phyloP scores from a whole-genome alignment of 2,113 vertebrate species.

The Seriola quinqueradiata region DNA sequence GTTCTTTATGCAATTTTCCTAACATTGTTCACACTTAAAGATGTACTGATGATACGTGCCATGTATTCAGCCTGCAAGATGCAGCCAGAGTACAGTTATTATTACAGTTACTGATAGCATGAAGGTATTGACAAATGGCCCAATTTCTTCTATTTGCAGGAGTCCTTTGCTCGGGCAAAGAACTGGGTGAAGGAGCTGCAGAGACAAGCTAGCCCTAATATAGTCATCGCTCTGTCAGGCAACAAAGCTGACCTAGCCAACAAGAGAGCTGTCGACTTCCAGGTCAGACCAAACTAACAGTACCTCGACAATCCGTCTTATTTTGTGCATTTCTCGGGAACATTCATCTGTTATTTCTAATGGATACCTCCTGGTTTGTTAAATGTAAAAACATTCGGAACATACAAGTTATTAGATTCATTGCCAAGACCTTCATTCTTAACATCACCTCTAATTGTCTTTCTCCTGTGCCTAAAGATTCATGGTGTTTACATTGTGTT shows the following conservation, averaged over 20 bases:
- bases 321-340: not conserved
- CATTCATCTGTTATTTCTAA: not conserved
- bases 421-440: not conserved
- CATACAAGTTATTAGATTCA: not conserved
- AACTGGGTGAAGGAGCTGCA: conserved; percentile 99
- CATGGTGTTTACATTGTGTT: conserved; percentile 26
- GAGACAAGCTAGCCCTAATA: conserved; percentile 98
- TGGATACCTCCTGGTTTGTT: not conserved
- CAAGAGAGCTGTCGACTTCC: conserved; percentile 97
- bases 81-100: not conserved
- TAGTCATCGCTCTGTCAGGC: conserved; percentile 98
- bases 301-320: not conserved
- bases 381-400: not conserved
- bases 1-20: not conserved
- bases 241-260: conserved; percentile 98
- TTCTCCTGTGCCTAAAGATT: conserved; percentile 4
- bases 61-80: not conserved
- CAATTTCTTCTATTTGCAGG: conserved; percentile 81
- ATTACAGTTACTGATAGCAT: not conserved
- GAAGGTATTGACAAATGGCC: conserved; percentile 21
- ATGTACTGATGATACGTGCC: not conserved
- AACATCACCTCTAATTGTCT: not conserved
- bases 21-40: not conserved
- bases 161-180: conserved; percentile 97
- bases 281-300: conserved; percentile 84